Evolutionary conservation across 2,113 vertebrate genomes (phyloP).

Genomic region (Silurus glanis): DNA sequence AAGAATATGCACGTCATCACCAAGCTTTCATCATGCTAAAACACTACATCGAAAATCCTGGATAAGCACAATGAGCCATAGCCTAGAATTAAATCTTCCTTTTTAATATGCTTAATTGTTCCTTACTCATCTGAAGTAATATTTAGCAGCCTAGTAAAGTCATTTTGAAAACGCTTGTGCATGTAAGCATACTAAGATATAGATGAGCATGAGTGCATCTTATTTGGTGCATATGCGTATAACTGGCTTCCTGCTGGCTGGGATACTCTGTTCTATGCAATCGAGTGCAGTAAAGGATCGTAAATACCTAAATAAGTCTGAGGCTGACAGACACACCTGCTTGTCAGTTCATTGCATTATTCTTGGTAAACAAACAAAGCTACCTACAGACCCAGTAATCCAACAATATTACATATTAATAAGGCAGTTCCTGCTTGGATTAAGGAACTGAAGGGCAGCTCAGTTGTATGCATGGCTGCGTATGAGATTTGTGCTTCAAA

Average conservation of each 20-base stretch:
- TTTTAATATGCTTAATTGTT: background rate
- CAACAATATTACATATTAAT: slow-evolving; percentile 69
- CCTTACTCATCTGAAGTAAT: background rate
- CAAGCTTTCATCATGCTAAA: slow-evolving; percentile 14
- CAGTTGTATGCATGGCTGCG: slow-evolving; percentile 34
- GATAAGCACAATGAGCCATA: slow-evolving; percentile 1
- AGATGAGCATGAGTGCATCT: background rate
- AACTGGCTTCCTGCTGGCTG: background rate
- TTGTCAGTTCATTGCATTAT: slow-evolving; percentile 63
- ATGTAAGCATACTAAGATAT: background rate
- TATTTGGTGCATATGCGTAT: slow-evolving; percentile 2
- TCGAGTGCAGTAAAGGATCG: slow-evolving; percentile 54
- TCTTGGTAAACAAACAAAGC: slow-evolving; percentile 69
- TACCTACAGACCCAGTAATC: slow-evolving; percentile 62
- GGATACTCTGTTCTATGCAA: slow-evolving; percentile 37
- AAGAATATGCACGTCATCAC: background rate
- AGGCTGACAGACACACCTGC: slow-evolving; percentile 67
- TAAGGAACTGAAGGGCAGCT: slow-evolving; percentile 48
- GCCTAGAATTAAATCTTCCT: slow-evolving; percentile 23
- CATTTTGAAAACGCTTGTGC: background rate
- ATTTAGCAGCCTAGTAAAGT: background rate
- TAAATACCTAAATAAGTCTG: slow-evolving; percentile 62
- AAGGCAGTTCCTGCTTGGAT: slow-evolving; percentile 55
- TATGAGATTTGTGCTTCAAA: slow-evolving; percentile 9
- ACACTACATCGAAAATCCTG: slow-evolving; percentile 10